Evolutionary conservation across 92 coral and sea anemone genomes (phyloP), one percentile per base, ranked within the genome.

Genomic region (Epizoanthus fatuus): DNA sequence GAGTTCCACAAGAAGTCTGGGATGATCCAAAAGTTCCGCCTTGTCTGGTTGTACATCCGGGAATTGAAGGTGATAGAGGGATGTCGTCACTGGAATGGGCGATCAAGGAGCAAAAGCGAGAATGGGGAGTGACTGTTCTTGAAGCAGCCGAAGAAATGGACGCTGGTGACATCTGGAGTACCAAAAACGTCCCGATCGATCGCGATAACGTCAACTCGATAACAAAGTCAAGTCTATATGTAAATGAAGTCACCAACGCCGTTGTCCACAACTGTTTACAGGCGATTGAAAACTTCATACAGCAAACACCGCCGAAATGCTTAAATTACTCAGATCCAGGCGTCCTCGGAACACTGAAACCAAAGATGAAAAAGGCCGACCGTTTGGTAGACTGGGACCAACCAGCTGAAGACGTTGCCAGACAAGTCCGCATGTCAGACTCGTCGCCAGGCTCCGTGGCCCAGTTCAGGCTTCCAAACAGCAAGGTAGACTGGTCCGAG

Each of bases 21-120:
- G 20, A 78, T 60, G 69, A 91, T 59, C 64, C 93, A 69, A 56
- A 64, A 54, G 69, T 47, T 37, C 49, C 49, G 53, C 97, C 97
- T 73, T 93, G 97, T 64, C 69, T 93, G 86, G 92, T 93, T 67
- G 97, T 93, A 9, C 97, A 93, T 86, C 97, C 97, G 57, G 97
- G 96, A 47, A 91, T 91, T 63, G 96, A 93, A 85, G 96, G 96
- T 16, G 95, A 93, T 74, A 92, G 96, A 25, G 97, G 97, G 7
- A 84, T 84, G 78, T 76, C 87, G 55, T 91, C 97, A 4, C 56
- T 93, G 37, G 97, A 93, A 75, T 93, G 97, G 97, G 97, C 97
- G 14, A 19, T 93, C 52, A 80, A 93, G 45, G 84, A 91, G 16
- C 69, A 44, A 22, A 77, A 84, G 51, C 71, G 76, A n/a, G 91